Base-by-base conservation (phyloP, 2,113 vertebrate genomes). In the Solenodon paradoxus region DNA sequence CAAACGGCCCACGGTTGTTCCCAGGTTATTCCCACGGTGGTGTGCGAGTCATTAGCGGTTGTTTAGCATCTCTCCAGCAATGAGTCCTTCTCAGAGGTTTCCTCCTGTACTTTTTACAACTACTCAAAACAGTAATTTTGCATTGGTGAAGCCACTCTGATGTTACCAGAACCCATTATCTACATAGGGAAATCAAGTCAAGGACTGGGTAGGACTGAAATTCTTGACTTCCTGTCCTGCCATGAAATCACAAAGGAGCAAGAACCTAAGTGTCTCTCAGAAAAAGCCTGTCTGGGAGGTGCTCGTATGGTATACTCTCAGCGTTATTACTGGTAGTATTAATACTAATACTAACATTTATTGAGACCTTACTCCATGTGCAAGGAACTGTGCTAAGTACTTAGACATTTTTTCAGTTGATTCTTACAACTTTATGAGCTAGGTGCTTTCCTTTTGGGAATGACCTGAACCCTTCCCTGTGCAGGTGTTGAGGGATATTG, bases 21-120 rank as follows among this genome's bases (percentile, higher is more conserved):
- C 92, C 83, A 68, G 0, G 64, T 87, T 94, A 79, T 57, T 90
- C 75, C 92, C 83, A 68, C 61, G 40, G 59, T 77, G 84, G 64
- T 24, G 40, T 0, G 53, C 69, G 66, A 12, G 17, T 97, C 81
- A 55, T 81, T 84, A 90, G 22, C 0, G 59, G 40, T n/a, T 35
- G 75, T 83, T 83, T 12, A 87, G 69, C 35, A 19, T 68, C 57
- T 94, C 78, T 88, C 17, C 17, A 7, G 91, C 85, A 75, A 53
- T 85, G 51, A 92, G 49, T 40, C 78, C 81, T 19, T 32, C 51
- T 96, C 32, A 0, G 28, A 19, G 19, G n/a, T 94, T 93, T 96
- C 42, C 30, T 10, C 12, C 38, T 82, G 45, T 19, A 26, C n/a
- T 66, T 80, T 79, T 78, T 86, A 45, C 2, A 40, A 1, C 86